Evolutionary conservation across 1,140 invertebrate species (phyloP).

Genomic region (Camponotus floridanus): DNA sequence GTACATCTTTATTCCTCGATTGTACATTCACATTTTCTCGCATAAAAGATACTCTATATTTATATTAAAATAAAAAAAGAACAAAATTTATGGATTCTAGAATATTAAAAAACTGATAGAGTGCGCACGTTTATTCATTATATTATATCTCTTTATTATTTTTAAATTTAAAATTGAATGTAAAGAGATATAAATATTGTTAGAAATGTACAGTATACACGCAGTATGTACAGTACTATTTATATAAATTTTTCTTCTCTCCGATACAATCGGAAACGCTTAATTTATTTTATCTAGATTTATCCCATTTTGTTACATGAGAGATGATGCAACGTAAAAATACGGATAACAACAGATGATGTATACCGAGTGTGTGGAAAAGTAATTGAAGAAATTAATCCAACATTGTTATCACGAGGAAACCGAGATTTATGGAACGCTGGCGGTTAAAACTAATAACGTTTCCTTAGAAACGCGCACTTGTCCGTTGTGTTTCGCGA

Average conservation of each 20-base stretch:
- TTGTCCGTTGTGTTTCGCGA: background rate
- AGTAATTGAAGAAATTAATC: constrained; percentile 38
- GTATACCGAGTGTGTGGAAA: background rate
- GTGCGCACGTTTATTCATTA: too few relatives aligned
- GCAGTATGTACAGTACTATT: background rate
- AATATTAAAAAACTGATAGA: background rate
- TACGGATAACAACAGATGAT: constrained; percentile 11
- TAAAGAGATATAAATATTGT: background rate
- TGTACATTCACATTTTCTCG: background rate
- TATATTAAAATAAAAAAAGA: background rate
- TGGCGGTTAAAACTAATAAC: background rate
- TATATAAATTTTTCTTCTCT: background rate
- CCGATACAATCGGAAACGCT: background rate
- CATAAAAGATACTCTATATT: background rate
- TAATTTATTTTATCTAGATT: background rate
- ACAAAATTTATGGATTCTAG: background rate
- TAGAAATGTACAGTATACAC: background rate
- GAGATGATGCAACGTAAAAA: background rate
- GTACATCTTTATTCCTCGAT: constrained; percentile 5
- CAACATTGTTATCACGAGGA: constrained; percentile 21
- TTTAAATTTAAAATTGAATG: background rate
- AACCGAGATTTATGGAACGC: constrained; percentile 19
- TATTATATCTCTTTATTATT: too few relatives aligned
- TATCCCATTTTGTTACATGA: background rate
- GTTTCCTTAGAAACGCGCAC: constrained; percentile 4